Evolutionary conservation across 2,113 vertebrate species (phyloP).

Genomic region (Siphamia tubifer): DNA sequence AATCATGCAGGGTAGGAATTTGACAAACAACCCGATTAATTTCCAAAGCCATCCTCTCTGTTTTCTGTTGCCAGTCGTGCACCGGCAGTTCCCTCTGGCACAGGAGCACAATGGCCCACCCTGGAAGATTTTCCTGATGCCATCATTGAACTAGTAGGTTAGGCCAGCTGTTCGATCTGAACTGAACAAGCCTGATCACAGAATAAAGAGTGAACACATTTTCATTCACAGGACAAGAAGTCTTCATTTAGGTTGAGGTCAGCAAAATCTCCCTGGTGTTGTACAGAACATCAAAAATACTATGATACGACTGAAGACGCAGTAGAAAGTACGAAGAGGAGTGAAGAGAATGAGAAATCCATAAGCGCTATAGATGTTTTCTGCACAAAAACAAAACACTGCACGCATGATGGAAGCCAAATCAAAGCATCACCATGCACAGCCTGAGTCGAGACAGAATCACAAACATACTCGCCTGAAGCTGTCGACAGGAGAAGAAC

Average conservation of each 20-base stretch:
- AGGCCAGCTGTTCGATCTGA: background rate
- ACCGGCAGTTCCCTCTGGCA: background rate
- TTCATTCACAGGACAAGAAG: background rate
- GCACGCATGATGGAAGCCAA: no score
- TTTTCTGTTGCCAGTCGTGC: background rate
- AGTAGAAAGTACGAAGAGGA: background rate
- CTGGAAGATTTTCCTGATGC: background rate
- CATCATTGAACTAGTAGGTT: background rate
- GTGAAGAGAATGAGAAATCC: background rate
- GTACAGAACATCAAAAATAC: background rate
- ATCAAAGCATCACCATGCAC: background rate
- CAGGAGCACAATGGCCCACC: background rate
- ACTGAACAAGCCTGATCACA: background rate
- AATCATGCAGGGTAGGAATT: background rate
- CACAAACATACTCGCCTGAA: background rate
- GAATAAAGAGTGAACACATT: background rate
- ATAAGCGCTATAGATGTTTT: background rate
- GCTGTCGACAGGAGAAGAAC: background rate
- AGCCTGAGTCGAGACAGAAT: background rate
- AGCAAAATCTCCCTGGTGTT: background rate
- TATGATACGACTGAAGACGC: background rate
- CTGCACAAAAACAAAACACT: background rate
- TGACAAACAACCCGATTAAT: conserved; percentile 4
- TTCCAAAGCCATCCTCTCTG: background rate
- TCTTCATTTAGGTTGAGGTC: background rate